phyloP scores from a whole-genome alignment of 1,140 invertebrate species.

The Zaprionus vittiger region DNA sequence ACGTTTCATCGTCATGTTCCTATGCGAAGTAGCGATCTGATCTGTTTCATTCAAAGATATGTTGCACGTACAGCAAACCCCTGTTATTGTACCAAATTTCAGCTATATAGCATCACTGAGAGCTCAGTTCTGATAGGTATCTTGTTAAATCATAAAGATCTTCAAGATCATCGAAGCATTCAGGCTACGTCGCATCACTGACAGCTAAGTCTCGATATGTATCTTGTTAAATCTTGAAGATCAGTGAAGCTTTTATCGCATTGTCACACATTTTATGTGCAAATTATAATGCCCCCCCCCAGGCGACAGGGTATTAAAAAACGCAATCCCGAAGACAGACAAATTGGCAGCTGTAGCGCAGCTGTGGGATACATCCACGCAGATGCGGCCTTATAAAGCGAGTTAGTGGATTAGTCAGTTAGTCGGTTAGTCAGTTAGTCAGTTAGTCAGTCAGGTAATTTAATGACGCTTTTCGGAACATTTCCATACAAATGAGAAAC shows the following conservation, averaged over 20 bases:
- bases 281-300: neutral
- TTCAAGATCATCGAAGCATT: no score
- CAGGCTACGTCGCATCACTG: no score
- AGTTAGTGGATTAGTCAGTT: constrained; percentile 20
- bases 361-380: constrained; percentile 40
- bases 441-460: constrained; percentile 22
- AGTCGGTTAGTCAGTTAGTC: constrained; percentile 17
- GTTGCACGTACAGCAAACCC: neutral
- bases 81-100: no score
- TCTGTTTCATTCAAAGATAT: neutral
- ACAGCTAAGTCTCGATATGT: neutral
- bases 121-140: neutral
- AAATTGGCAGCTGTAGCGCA: constrained; percentile 20
- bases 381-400: constrained; percentile 34
- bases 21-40: neutral
- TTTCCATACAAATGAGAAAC: constrained; percentile 42
- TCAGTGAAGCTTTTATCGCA: neutral
- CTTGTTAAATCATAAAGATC: no score
- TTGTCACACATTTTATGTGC: neutral
- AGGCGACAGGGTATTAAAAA: constrained; percentile 2
- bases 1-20: neutral
- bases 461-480: constrained; percentile 42
- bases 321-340: constrained; percentile 14
- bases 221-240: neutral
- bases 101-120: no score